Conservation (phyloP, 2,113 vertebrate species). For the Hemibagrus wyckioides region DNA sequence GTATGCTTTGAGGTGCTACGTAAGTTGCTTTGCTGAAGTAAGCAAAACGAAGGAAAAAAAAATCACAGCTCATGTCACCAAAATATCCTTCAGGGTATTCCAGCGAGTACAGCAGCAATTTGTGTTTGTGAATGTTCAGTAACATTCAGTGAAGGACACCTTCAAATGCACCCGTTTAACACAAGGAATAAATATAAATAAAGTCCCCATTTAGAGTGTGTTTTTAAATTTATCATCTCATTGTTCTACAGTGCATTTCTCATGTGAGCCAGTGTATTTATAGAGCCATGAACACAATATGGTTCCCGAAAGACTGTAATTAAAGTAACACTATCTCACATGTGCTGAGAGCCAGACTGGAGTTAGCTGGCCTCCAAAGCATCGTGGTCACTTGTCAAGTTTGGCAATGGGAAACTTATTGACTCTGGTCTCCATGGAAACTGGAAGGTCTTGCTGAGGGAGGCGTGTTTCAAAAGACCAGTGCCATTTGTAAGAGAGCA, state of each 20-base stretch:
- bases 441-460: conserved; percentile 44
- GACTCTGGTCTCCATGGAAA: conserved; percentile 58
- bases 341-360: conserved; percentile 7
- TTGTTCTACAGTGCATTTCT: neutral
- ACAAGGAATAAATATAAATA: neutral
- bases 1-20: conserved; percentile 20
- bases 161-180: neutral
- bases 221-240: neutral
- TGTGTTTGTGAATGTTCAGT: neutral
- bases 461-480: conserved; percentile 45
- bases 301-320: conserved; percentile 25
- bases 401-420: conserved; percentile 45
- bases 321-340: conserved; percentile 21
- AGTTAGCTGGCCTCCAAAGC: conserved; percentile 34
- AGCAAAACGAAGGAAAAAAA: neutral
- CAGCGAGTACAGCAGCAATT: neutral
- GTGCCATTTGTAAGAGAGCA: conserved; percentile 41
- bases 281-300: neutral
- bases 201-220: neutral
- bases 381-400: conserved; percentile 44
- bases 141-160: conserved; percentile 7
- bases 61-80: neutral
- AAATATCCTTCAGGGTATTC: neutral
- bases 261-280: neutral
- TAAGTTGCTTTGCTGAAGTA: conserved; percentile 25